These are phyloP conservation scores for Pterois miles DNA, from an alignment of 2,797 vertebrate genomes.

Conservation along the genomic window DNA sequence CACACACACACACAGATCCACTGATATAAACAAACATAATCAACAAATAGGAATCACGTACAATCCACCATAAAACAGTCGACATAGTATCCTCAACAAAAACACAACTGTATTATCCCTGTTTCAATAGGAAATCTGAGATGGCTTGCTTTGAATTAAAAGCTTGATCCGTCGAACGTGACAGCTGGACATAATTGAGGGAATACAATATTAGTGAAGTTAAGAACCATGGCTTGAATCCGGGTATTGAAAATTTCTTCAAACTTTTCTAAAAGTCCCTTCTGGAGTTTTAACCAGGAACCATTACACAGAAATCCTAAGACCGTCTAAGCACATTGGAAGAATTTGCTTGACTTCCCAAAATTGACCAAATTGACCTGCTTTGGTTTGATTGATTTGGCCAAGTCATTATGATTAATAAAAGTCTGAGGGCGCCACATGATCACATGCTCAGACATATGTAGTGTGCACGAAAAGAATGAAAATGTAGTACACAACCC, in stretches of 20 bases:
- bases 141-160: constrained; percentile 55
- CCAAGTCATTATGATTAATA: neutral
- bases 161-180: constrained; percentile 49
- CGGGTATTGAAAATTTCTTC: constrained; percentile 10
- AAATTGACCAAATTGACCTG: neutral
- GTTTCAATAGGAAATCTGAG: constrained; percentile 63
- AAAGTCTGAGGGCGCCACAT: neutral
- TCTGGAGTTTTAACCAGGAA: neutral
- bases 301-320: neutral
- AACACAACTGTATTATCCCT: constrained; percentile 58
- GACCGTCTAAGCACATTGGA: neutral
- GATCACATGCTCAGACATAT: neutral
- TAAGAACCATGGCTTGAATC: constrained; percentile 28
- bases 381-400: neutral
- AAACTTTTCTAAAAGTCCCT: constrained; percentile 26
- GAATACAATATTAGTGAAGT: constrained; percentile 42
- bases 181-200: constrained; percentile 56
- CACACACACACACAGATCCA: constrained; percentile 29
- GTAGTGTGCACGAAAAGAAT: neutral
- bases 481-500: neutral
- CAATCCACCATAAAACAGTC: constrained; percentile 53
- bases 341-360: neutral
- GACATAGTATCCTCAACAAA: constrained; percentile 49
- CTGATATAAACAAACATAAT: constrained; percentile 67
- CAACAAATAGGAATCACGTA: constrained; percentile 55